Conservation (phyloP, 1,140 invertebrate species). For the Caenorhabditis remanei region DNA sequence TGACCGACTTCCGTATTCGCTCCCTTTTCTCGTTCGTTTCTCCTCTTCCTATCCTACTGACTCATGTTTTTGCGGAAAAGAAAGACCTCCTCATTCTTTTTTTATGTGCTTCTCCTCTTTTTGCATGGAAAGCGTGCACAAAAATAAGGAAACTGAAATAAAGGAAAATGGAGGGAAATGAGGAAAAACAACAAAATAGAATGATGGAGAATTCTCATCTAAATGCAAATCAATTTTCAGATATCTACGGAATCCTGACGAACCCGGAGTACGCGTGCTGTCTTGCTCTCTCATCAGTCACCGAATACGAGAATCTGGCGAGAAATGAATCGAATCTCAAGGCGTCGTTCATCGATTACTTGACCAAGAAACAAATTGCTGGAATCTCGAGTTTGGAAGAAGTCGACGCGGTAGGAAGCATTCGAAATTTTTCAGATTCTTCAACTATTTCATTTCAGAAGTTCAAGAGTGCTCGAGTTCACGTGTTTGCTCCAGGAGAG, state of each 20-base stretch:
- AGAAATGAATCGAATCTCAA: neutral
- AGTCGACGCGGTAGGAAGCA: slow-evolving; percentile 3
- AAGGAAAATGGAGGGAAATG: neutral
- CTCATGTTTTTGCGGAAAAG: slow-evolving; percentile 36
- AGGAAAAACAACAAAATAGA: neutral
- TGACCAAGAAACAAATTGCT: slow-evolving; percentile 32
- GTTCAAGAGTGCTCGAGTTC: slow-evolving; percentile 42
- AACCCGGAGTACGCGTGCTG: slow-evolving; percentile 33
- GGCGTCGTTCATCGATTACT: slow-evolving; percentile 9
- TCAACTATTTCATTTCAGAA: neutral
- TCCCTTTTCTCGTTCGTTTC: neutral
- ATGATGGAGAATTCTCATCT: neutral
- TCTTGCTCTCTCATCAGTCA: slow-evolving; percentile 18
- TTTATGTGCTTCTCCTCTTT: slow-evolving; percentile 18
- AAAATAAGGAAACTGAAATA: neutral
- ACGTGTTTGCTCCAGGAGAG: slow-evolving; percentile 23
- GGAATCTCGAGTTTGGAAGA: slow-evolving; percentile 12
- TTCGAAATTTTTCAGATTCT: neutral
- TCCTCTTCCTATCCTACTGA: neutral
- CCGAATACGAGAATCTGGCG: neutral
- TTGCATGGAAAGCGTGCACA: slow-evolving; percentile 22
- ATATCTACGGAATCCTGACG: slow-evolving; percentile 18
- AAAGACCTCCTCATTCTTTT: neutral
- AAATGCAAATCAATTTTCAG: slow-evolving; percentile 11
- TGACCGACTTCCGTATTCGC: slow-evolving; percentile 42